phyloP scores from a whole-genome alignment of 2,888 invertebrate genomes.

The Julus scanicus region DNA sequence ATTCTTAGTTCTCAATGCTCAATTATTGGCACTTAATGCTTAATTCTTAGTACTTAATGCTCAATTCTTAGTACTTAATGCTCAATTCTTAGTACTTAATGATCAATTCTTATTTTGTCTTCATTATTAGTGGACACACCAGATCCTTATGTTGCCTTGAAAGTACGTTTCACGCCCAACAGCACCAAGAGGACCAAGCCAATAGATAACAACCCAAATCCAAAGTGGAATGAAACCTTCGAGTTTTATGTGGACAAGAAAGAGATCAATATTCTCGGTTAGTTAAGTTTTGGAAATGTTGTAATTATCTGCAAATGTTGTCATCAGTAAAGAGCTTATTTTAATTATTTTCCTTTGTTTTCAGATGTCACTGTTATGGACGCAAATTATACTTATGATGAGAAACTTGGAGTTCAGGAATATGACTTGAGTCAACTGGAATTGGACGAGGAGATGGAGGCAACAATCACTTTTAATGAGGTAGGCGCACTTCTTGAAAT shows the following conservation, averaged over 20 bases:
- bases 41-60: too few relatives aligned
- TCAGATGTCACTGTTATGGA: conserved; percentile 66
- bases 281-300: conserved; percentile 56
- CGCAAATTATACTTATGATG: conserved; percentile 65
- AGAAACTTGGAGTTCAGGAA: conserved; percentile 63
- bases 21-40: too few relatives aligned
- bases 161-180: conserved; percentile 65
- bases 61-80: background rate
- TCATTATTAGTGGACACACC: conserved; percentile 65
- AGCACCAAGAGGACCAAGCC: conserved; percentile 64
- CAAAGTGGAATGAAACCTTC: conserved; percentile 67
- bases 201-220: conserved; percentile 65
- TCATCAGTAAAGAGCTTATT: too few relatives aligned
- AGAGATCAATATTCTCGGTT: conserved; percentile 64
- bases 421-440: conserved; percentile 61
- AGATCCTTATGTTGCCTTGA: conserved; percentile 66
- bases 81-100: too few relatives aligned
- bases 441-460: conserved; percentile 60
- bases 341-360: conserved; percentile 45
- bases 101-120: background rate
- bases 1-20: too few relatives aligned
- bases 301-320: too few relatives aligned
- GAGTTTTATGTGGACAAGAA: conserved; percentile 65
- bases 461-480: conserved; percentile 63
- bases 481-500: conserved; percentile 59